phyloP scores from a whole-genome alignment of 2,888 invertebrate genomes.

The Lomographa bimaculata region DNA sequence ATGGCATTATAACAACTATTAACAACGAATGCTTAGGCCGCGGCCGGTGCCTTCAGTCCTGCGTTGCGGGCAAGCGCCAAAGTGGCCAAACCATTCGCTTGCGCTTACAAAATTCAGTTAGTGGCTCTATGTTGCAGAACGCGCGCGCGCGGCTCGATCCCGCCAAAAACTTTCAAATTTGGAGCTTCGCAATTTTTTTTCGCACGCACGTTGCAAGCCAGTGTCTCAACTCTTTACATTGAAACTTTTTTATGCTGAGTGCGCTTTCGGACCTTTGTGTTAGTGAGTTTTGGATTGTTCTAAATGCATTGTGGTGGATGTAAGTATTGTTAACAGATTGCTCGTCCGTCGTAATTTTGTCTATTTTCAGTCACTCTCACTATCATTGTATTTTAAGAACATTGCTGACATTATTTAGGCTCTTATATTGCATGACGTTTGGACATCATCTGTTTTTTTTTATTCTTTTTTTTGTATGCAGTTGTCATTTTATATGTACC shows the following conservation, averaged over 20 bases:
- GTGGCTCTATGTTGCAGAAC: constrained; percentile 58
- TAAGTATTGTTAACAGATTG: constrained; percentile 64
- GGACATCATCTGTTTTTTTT: constrained; percentile 1
- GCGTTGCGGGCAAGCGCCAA: constrained; percentile 53
- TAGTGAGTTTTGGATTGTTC: constrained; percentile 72
- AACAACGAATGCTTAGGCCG: constrained; percentile 27
- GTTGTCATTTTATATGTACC: too few species aligned
- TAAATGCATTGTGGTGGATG: constrained; percentile 73
- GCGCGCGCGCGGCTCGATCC: constrained; percentile 75
- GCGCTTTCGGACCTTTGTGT: constrained; percentile 44
- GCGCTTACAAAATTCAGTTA: constrained; percentile 79
- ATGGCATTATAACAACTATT: constrained; percentile 32
- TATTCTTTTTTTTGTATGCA: too few species aligned
- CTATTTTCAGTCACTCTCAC: constrained; percentile 20
- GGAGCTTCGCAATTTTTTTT: constrained; percentile 48
- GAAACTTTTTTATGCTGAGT: constrained; percentile 40
- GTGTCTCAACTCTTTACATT: constrained; percentile 35
- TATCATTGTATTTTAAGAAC: constrained; percentile 18
- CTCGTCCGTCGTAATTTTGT: constrained; percentile 68
- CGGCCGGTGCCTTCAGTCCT: constrained; percentile 70
- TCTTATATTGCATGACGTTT: constrained; percentile 4
- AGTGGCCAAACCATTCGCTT: constrained; percentile 66
- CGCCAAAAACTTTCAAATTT: constrained; percentile 70
- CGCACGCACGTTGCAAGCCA: constrained; percentile 29
- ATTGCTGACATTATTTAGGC: constrained; percentile 1